Base-by-base conservation (phyloP, 2,113 vertebrate genomes). In the Xenopus laevis region DNA sequence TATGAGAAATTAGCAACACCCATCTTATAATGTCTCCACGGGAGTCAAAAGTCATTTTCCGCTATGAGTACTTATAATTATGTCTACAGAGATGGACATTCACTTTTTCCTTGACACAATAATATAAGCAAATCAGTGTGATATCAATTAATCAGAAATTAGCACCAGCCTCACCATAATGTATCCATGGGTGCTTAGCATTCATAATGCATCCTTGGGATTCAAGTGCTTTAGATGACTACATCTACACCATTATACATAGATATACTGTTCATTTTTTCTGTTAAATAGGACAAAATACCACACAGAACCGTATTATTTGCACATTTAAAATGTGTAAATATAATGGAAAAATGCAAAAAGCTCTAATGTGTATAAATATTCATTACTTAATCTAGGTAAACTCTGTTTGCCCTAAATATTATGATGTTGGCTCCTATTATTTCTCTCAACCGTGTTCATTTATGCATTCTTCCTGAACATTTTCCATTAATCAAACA, bases 121-220 rank as follows among this genome's bases (percentile, higher is more conserved):
- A 77, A 77, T 70, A 77, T 77, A 77, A 77, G 74, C 74, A 77
- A 70, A 77, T 64, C 74, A 77, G 74, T 77, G 67, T 69, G 74
- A 77, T 64, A 70, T 77, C 74, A 77, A 77, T 77, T 77, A 77
- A 77, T 77, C 59, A 70, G 67, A 77, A 77, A 77, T 77, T 77
- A 77, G 74, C 67, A 77, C 74, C 59, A 68, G 60, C 74, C 60
- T 77, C 18, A 20, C 27, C 16, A 77, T 70, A 77, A 77, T 77
- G 74, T 63, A 52, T 70, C 74, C 74, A 77, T 77, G 74, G 74
- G 74, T 70, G 68, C 67, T 64, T 27, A 77, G 69, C 18, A 16
- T 57, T 69, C 60, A 69, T 70, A 77, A 77, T 77, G 61, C 64
- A 70, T 70, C 67, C 66, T 63, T 69, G 57, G 74, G 66, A 77